Evolutionary conservation across 2,113 vertebrate species (phyloP).

Genomic region (Nothoprocta perdicaria): DNA sequence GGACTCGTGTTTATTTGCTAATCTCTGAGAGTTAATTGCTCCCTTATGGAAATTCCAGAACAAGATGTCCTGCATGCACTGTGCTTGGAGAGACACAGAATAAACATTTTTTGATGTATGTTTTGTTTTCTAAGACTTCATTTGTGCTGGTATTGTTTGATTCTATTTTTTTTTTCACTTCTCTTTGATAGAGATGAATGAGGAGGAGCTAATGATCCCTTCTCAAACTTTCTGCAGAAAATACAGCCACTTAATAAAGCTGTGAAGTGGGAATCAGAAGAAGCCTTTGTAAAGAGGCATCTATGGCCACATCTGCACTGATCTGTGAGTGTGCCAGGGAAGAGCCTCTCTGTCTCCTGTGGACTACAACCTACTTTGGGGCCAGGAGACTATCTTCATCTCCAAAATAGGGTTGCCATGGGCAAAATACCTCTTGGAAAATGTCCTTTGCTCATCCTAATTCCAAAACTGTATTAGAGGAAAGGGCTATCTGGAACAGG

Average conservation of each 20-base stretch:
- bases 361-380: background rate
- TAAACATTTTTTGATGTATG: background rate
- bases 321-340: background rate
- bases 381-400: fast-evolving
- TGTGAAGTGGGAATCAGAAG: background rate
- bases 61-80: background rate
- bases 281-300: background rate
- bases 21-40: constrained; percentile 5
- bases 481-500: background rate
- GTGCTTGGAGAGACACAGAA: background rate
- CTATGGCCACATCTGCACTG: too few relatives aligned
- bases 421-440: fast-evolving
- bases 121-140: background rate
- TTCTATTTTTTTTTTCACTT: background rate
- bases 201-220: background rate
- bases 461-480: background rate
- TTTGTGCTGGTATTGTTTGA: fast-evolving
- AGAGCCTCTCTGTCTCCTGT: fast-evolving
- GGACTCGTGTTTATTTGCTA: background rate
- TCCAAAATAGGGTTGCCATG: background rate
- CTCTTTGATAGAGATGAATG: background rate
- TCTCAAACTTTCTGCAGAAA: background rate
- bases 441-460: background rate
- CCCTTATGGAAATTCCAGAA: background rate
- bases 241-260: fast-evolving